Base-by-base conservation (phyloP, 2,113 vertebrate species). In the Spilogale gracilis region DNA sequence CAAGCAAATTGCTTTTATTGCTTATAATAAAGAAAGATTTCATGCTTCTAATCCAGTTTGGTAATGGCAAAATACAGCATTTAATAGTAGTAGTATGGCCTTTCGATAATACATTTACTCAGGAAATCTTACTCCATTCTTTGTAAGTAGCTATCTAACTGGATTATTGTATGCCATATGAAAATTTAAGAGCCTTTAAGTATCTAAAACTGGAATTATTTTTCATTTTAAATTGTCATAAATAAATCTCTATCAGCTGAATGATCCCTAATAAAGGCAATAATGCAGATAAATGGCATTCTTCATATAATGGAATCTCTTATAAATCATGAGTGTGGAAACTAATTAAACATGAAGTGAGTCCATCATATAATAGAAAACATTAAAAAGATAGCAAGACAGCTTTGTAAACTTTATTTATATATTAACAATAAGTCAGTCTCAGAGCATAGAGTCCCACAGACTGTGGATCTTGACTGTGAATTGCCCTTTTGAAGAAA, bases 1-100 rank as follows among this genome's bases (percentile, higher is more conserved):
- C 73, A 81, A 73, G 63, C 14, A 97, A 98, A 97, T 96, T 96
- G 56, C 91, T 95, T 98, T 96, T 91, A 97, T 91, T 92, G 80
- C 90, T 91, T 85, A 60, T 87, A 97, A 96, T 88, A 23, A 89
- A 86, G 86, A 96, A 67, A 85, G 16, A 97, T 63, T 83, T 32
- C 32, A 48, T 67, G 91, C 38, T 97, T 97, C 50, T 93, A 50
- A 54, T 58, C 9, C 20, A 14, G 12, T 78, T 69, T 95, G 69
- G 88, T 80, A 97, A 50, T 58, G 61, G 84, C 65, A 81, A 89
- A 80, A 74, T 60, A 18, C 16, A 92, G 65, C 60, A 60, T 61
- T 58, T 60, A 63, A 94, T 52, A 89, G 54, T 71, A 38, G 56
- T 45, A 18, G 78, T 93, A 73, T 56, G 52, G 67, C 92, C 87